phyloP scores from a whole-genome alignment of 2,888 invertebrate genomes.

The Orchestes rusci region DNA sequence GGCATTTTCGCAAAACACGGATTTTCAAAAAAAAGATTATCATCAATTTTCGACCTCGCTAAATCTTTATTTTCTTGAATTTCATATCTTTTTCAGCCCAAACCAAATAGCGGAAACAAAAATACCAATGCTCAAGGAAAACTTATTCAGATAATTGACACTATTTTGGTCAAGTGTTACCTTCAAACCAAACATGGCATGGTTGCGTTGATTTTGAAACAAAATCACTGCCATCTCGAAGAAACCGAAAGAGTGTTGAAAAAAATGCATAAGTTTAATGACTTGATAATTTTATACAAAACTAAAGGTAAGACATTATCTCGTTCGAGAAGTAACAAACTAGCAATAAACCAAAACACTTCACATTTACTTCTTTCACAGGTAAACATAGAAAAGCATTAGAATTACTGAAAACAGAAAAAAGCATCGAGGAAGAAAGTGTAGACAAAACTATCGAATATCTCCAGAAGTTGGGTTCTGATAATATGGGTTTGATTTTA shows the following conservation, averaged over 20 bases:
- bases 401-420: conserved; percentile 72
- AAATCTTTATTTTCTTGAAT: neutral
- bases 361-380: conserved; percentile 4
- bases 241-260: conserved; percentile 88
- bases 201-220: conserved; percentile 81
- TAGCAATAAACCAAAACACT: too few species aligned
- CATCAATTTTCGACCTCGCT: too few species aligned
- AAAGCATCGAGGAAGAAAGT: conserved; percentile 70
- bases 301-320: conserved; percentile 58
- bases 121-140: conserved; percentile 52
- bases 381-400: conserved; percentile 88
- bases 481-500: conserved; percentile 69
- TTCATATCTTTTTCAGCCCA: neutral
- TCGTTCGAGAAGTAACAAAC: too few species aligned
- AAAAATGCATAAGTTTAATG: conserved; percentile 81
- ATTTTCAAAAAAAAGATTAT: too few species aligned
- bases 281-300: conserved; percentile 92
- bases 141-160: conserved; percentile 89
- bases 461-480: conserved; percentile 78
- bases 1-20: too few species aligned
- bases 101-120: conserved; percentile 33
- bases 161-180: conserved; percentile 94
- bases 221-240: conserved; percentile 88
- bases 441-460: conserved; percentile 82
- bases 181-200: conserved; percentile 94